Evolutionary conservation across 2,797 vertebrate genomes (phyloP).

Genomic region (Acropternis orthonyx): DNA sequence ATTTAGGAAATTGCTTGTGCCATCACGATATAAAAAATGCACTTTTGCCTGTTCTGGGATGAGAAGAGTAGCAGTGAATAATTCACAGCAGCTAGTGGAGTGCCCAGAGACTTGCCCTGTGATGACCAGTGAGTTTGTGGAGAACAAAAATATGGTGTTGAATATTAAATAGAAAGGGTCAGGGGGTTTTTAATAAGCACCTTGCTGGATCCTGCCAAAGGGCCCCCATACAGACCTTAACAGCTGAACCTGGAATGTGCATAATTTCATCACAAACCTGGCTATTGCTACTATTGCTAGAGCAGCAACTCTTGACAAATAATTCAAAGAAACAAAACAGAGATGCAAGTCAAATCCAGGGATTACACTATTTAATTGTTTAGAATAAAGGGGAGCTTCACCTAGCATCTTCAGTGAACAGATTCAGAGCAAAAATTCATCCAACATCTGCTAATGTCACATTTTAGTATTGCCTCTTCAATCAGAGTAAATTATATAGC

Average conservation of each 20-base stretch:
- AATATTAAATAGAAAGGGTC: constrained; percentile 39
- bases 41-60: background rate
- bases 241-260: background rate
- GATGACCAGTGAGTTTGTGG: constrained; percentile 6
- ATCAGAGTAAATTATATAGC: constrained; percentile 50
- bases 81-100: background rate
- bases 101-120: background rate
- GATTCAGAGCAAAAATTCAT: constrained; percentile 10
- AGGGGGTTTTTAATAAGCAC: constrained; percentile 11
- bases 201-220: background rate
- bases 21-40: background rate
- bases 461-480: constrained; percentile 49
- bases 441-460: constrained; percentile 17
- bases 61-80: background rate
- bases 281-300: constrained; percentile 3
- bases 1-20: background rate
- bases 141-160: constrained; percentile 7
- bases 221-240: background rate
- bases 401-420: background rate
- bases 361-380: background rate
- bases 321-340: constrained; percentile 29
- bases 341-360: constrained; percentile 16
- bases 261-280: background rate
- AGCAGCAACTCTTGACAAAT: constrained; percentile 7
- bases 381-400: background rate